Conservation (phyloP, 2,888 invertebrate species). For the Mesorhabditis spiculigera region DNA sequence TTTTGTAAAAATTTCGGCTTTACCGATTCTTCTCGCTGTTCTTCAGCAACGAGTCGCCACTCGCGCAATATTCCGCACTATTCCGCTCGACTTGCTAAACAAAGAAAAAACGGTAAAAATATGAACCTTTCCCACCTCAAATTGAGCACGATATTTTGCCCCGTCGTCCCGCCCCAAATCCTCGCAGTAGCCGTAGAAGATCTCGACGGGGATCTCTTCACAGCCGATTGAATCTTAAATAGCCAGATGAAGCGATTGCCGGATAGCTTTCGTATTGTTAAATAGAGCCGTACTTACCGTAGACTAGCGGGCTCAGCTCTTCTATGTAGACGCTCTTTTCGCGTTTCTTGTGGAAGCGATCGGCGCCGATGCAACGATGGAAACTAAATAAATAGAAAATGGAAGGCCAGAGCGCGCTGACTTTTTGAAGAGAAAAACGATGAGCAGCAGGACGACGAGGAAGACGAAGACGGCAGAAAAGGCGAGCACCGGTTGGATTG, state of each 20-base stretch:
- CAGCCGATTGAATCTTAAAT: constrained; percentile 34
- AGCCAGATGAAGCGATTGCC: background rate
- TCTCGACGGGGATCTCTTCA: constrained; percentile 46
- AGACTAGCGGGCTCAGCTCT: constrained; percentile 49
- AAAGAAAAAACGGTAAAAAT: background rate
- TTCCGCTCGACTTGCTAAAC: constrained; percentile 16
- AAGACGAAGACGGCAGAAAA: constrained; percentile 35
- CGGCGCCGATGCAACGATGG: constrained; percentile 21
- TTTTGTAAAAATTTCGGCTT: background rate
- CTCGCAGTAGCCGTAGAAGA: constrained; percentile 52
- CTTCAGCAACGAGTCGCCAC: constrained; percentile 22
- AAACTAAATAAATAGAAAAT: background rate
- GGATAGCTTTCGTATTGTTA: constrained; percentile 8
- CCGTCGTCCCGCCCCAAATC: constrained; percentile 44
- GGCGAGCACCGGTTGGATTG: constrained; percentile 24
- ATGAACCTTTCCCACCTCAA: constrained; percentile 31
- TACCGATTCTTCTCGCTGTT: constrained; percentile 22
- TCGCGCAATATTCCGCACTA: constrained; percentile 14
- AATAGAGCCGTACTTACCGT: constrained; percentile 34
- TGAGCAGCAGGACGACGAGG: constrained; percentile 30
- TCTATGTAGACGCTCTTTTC: constrained; percentile 42
- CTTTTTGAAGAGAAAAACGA: constrained; percentile 39
- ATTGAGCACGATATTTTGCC: constrained; percentile 42
- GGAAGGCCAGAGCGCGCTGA: constrained; percentile 18
- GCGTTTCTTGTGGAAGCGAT: constrained; percentile 33